Base-by-base conservation (phyloP, 2,113 vertebrate species). In the Turdus rufiventris region DNA sequence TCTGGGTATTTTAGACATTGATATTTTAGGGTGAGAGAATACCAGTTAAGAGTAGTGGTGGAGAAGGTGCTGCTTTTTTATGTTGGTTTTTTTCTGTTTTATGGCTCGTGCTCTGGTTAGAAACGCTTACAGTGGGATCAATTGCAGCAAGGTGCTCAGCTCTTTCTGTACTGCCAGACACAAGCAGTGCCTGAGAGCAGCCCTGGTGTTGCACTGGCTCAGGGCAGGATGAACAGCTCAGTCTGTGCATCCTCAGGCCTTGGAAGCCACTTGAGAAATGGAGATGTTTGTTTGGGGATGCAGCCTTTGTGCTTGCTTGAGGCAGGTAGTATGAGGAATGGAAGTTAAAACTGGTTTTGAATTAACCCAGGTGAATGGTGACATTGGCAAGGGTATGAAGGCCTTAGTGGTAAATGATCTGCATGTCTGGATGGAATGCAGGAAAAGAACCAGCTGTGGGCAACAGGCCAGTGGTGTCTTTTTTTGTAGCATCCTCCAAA, bases 81-180 rank as follows among this genome's bases (percentile, higher is more conserved):
- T 40, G 10, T 14, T 81, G 19, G 5, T 42, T 71, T 61, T 72
- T 70, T 68, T 51, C 51, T 75, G 28, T 79, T 66, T 31, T 53
- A 24, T 75, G 78, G 17, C 48, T 75, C n/a, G 7, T 76, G 43
- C 33, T 0, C 2, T 18, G 8, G 42, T 51, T 42, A 38, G 40
- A 2, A 3, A 31, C 6, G 2, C 9, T 16, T 31, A 1, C 15
- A 67, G 28, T 12, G 63, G 40, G n/a, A n/a, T 20, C 0, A 2
- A 0, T 26, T 70, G 26, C 53, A 68, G 48, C 43, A 34, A 87
- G 23, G 36, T 43, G 65, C 51, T 38, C 9, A 19, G 56, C 20
- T 34, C 25, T 48, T 62, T 8, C 58, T 56, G 0, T 20, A 3
- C 31, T 38, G 31, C 19, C 36, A 43, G 65, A 10, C 34, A 58